A percentile compares a stretch with the other conserved stretches of the same genome.
Evolutionary conservation across 2,888 invertebrate genomes (phyloP).

Genomic region (Muscina levida): DNA sequence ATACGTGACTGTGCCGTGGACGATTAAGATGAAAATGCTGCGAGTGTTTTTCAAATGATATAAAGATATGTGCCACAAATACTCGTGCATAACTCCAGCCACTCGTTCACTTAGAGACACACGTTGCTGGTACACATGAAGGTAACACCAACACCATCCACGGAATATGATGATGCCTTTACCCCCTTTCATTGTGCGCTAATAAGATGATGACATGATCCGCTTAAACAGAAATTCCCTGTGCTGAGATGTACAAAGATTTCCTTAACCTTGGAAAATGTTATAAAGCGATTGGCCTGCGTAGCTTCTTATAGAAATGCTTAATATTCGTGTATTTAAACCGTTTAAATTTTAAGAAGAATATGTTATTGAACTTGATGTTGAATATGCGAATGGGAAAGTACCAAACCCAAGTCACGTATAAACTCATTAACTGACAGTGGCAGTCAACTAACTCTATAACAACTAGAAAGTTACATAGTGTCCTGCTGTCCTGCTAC

Average conservation of each 20-base stretch:
- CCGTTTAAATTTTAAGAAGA: no score
- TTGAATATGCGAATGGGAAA: not conserved
- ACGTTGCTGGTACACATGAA: no score
- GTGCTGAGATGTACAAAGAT: not conserved
- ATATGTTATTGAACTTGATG: no score
- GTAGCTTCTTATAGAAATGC: no score
- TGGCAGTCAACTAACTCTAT: not conserved
- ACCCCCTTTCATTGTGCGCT: not conserved
- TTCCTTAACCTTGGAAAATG: no score
- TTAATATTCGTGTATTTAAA: not conserved
- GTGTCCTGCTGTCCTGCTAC: not conserved
- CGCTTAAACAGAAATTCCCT: not conserved
- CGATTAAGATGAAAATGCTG: conserved; percentile 45
- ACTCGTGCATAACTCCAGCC: not conserved
- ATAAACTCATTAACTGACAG: conserved; percentile 55
- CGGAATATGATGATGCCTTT: no score
- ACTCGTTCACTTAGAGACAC: not conserved
- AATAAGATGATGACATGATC: conserved; percentile 23
- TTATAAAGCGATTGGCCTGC: no score
- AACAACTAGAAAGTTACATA: not conserved
- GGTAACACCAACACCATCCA: no score
- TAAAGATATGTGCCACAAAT: conserved; percentile 14
- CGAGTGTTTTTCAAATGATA: conserved; percentile 28
- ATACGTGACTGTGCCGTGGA: conserved; percentile 56
- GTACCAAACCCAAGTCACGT: conserved; percentile 49